Evolutionary conservation across 2,888 invertebrate species (phyloP).

Genomic region (Lepidocyrtinus sp.): DNA sequence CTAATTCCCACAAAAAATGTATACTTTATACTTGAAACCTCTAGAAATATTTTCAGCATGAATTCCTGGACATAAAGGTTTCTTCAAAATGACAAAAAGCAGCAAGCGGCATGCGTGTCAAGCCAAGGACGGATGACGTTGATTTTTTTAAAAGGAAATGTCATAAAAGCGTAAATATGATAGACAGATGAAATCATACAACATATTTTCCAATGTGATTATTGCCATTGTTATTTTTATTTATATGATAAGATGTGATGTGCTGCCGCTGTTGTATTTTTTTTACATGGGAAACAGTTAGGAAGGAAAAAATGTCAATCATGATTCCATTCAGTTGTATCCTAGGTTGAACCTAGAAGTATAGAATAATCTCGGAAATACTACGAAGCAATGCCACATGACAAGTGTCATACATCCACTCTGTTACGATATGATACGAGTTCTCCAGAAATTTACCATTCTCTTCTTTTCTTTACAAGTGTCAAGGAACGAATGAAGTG

Average conservation of each 20-base stretch:
- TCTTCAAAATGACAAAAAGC: no score
- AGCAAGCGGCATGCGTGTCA: no score
- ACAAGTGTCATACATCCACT: conserved; percentile 55
- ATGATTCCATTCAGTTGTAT: no score
- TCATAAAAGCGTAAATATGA: conserved; percentile 48
- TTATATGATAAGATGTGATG: neutral
- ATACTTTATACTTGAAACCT: no score
- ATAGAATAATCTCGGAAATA: no score
- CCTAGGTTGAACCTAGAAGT: no score
- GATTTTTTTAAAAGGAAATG: no score
- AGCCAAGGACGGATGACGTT: neutral
- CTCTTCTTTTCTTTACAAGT: conserved; percentile 26
- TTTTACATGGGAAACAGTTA: conserved; percentile 9
- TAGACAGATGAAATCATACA: conserved; percentile 52
- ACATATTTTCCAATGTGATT: conserved; percentile 5
- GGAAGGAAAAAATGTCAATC: conserved; percentile 55
- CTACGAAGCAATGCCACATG: no score
- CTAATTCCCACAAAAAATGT: no score
- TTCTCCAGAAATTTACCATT: conserved; percentile 42
- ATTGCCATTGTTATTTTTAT: neutral
- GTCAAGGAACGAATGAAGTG: conserved; percentile 53
- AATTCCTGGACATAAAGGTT: no score
- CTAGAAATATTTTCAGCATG: no score
- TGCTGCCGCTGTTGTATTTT: neutral
- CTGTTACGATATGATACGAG: conserved; percentile 24